These are phyloP conservation scores for Phaethon lepturus DNA, from an alignment of 2,113 vertebrate species.

Conservation along the genomic window DNA sequence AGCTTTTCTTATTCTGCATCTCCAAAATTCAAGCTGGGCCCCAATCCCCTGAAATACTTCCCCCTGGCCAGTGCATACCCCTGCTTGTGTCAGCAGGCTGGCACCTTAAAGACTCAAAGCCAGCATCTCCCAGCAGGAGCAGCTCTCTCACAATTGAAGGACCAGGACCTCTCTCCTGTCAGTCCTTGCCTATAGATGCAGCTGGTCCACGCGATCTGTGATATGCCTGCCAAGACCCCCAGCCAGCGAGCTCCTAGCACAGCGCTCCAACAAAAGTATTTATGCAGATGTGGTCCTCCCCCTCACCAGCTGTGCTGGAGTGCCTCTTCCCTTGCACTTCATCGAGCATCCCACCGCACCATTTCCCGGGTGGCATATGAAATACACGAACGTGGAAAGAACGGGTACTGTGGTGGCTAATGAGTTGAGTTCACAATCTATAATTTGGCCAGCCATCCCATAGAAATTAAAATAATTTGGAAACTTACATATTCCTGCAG, in stretches of 20 bases:
- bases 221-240: neutral
- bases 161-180: neutral
- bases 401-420: rapidly evolving
- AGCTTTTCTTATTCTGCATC: neutral
- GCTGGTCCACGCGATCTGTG: neutral
- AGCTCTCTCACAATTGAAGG: neutral
- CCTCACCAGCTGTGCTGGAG: neutral
- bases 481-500: neutral
- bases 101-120: neutral
- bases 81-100: neutral
- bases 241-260: neutral
- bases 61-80: neutral
- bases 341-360: no score
- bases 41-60: neutral
- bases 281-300: neutral
- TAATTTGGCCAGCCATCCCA: neutral
- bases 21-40: neutral
- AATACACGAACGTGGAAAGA: neutral
- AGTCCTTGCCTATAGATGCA: neutral
- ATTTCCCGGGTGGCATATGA: neutral
- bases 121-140: neutral
- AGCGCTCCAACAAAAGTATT: neutral
- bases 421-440: neutral
- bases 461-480: neutral
- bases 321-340: neutral